Base-by-base conservation (phyloP, 2,797 vertebrate species). In the Coendou prehensilis region DNA sequence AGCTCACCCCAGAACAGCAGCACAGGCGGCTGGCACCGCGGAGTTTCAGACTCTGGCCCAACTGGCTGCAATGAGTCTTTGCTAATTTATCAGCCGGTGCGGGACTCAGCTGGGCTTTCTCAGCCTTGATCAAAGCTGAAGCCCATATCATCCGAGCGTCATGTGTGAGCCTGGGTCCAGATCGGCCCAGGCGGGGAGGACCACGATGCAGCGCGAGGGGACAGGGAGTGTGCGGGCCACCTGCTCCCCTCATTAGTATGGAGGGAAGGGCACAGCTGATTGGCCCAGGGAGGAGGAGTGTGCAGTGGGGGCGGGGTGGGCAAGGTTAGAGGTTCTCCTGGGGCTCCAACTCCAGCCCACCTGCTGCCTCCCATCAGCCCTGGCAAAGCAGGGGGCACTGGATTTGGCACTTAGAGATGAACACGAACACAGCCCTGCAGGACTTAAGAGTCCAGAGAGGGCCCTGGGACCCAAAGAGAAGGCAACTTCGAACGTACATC, bases 51-150 rank as follows among this genome's bases (percentile, higher is more conserved):
- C 91, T 79, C 87, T 14, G 59, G 91, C 91, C 93, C 91, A 93
- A 87, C 90, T 85, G 94, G 93, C 96, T 87, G 89, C 81, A 90
- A 64, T 50, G 56, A 79, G 87, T 15, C 87, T 79, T 94, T 80
- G 87, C 85, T 88, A 96, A 57, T 95, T 94, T 82, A 84, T 81
- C 93, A 76, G 91, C 95, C 83, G 30, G 85, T 67, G 41, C 47
- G 28, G 95, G 94, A 41, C 97, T 96, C 97, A 96, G 96, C 93
- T 97, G 96, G 76, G n/a, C 80, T 88, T 85, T 61, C 80, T 69
- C 95, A 54, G 95, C 95, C 96, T 71, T 80, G 84, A 95, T 94
- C 89, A 93, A 50, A 94, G 84, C 81, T 9, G 83, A 85, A 91
- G 54, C 91, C 91, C 89, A 67, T n/a, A 83, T 52, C 52, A 0